These are phyloP conservation scores for Agrotis segetum DNA, from an alignment of 2,888 invertebrate genomes.

Conservation along the genomic window DNA sequence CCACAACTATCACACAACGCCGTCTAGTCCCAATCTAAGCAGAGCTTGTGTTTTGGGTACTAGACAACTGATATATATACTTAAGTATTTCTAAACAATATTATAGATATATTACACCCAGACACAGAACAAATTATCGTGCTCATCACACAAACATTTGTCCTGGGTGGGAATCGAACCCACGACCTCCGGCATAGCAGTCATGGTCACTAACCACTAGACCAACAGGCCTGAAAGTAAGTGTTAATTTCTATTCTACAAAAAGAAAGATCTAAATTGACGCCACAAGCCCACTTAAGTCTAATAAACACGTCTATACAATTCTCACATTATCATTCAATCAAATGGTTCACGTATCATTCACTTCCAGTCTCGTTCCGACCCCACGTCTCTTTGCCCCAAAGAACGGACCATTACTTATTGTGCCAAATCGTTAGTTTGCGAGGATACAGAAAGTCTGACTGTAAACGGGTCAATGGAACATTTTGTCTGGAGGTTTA, in stretches of 20 bases:
- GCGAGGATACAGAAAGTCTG: constrained; percentile 36
- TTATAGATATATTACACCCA: too few species aligned
- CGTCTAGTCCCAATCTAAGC: too few species aligned
- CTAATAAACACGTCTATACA: neutral
- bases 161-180: too few species aligned
- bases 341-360: constrained; percentile 42
- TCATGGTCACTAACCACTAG: too few species aligned
- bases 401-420: constrained; percentile 57
- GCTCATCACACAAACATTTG: too few species aligned
- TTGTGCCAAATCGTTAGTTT: constrained; percentile 52
- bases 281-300: too few species aligned
- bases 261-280: neutral
- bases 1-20: too few species aligned
- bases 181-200: too few species aligned
- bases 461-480: constrained; percentile 53
- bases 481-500: constrained; percentile 47
- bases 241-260: neutral
- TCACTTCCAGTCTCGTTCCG: constrained; percentile 28
- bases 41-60: too few species aligned
- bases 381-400: constrained; percentile 38
- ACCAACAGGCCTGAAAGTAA: neutral
- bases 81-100: too few species aligned
- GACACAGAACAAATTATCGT: too few species aligned
- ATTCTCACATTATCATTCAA: constrained; percentile 29
- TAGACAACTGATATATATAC: too few species aligned